Evolutionary conservation across 2,113 vertebrate species (phyloP).

Genomic region (Neofelis nebulosa): DNA sequence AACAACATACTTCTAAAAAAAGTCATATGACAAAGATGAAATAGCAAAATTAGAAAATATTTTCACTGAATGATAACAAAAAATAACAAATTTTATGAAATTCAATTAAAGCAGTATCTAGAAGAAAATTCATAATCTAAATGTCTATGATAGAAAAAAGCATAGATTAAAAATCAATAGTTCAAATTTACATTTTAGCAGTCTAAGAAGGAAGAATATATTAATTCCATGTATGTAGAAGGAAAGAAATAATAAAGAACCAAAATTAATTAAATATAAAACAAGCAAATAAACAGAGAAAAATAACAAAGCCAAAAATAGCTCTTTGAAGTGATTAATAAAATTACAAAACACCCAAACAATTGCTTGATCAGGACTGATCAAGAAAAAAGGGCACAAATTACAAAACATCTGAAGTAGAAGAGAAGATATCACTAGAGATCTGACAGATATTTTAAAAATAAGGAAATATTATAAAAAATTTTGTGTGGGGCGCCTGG

Average conservation of each 20-base stretch:
- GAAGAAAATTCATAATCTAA: background rate
- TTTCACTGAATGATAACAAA: slow-evolving; percentile 6
- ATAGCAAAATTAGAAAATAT: background rate
- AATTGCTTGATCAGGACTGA: background rate
- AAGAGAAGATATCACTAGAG: background rate
- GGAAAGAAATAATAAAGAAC: slow-evolving; percentile 3
- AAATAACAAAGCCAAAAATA: slow-evolving; percentile 22
- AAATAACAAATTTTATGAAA: background rate
- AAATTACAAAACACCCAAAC: background rate
- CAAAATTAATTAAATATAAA: background rate
- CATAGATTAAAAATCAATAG: background rate
- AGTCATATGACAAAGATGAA: background rate
- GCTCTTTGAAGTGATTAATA: background rate
- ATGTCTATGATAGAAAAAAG: background rate
- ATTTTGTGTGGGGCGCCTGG: no score
- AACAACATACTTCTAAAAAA: background rate
- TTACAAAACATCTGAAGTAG: background rate
- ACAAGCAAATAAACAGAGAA: background rate
- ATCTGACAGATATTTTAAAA: background rate
- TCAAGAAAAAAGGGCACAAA: background rate
- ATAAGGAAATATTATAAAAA: background rate
- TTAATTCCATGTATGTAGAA: background rate
- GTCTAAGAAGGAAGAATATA: background rate
- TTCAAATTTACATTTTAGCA: background rate
- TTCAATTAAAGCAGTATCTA: background rate